These are phyloP conservation scores for Metacarcinus magister DNA, from an alignment of 2,888 invertebrate genomes.

Conservation along the genomic window DNA sequence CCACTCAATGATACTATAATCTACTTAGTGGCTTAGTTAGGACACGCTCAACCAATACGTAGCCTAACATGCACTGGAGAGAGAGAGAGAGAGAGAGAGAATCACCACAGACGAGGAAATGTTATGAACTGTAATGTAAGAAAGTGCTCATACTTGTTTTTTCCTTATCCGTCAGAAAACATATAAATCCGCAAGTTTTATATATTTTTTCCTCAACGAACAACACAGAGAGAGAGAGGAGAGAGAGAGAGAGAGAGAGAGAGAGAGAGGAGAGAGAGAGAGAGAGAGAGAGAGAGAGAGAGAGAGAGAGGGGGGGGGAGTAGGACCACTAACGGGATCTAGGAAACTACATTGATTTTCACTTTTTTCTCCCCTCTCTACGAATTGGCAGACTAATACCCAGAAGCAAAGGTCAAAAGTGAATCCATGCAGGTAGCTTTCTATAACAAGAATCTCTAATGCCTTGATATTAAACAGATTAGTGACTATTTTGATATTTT, in stretches of 20 bases:
- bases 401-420: not conserved
- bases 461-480: not conserved
- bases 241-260: not conserved
- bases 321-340: not conserved
- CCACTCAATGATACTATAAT: not conserved
- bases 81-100: not conserved
- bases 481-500: not conserved
- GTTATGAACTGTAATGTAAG: not conserved
- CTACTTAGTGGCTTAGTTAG: not conserved
- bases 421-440: not conserved
- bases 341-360: constrained; percentile 10
- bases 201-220: not conserved
- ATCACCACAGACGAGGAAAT: no score
- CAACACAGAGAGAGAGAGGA: not conserved
- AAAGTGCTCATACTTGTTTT: not conserved
- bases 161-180: not conserved
- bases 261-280: constrained; percentile 18
- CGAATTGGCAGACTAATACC: not conserved
- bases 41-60: not conserved
- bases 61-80: not conserved
- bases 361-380: not conserved
- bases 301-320: not conserved
- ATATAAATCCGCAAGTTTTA: not conserved
- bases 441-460: not conserved
- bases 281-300: constrained; percentile 9